phyloP scores from a whole-genome alignment of 1,140 invertebrate species.

The Dendrolimus kikuchii region DNA sequence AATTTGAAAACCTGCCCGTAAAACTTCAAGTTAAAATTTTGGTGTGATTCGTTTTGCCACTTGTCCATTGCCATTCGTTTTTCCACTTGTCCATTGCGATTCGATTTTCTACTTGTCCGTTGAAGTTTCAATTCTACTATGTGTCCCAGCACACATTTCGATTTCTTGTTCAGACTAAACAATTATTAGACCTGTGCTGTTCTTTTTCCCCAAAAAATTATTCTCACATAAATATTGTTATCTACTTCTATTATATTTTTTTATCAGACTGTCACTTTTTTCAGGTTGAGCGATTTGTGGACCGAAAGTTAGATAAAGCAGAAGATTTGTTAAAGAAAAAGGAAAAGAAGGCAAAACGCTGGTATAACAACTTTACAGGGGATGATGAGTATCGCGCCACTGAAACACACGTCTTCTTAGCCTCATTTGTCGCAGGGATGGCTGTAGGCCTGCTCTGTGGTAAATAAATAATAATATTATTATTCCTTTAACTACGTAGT shows the following conservation, averaged over 20 bases:
- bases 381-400: slow-evolving; percentile 77
- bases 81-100: too few relatives aligned
- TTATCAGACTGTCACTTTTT: slow-evolving; percentile 40
- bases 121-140: too few relatives aligned
- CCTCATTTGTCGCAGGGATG: slow-evolving; percentile 81
- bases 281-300: slow-evolving; percentile 83
- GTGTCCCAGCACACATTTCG: too few relatives aligned
- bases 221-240: neutral
- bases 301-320: slow-evolving; percentile 84
- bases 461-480: slow-evolving; percentile 29
- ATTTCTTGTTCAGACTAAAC: too few relatives aligned
- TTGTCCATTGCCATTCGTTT: too few relatives aligned
- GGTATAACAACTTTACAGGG: slow-evolving; percentile 79
- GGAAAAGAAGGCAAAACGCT: slow-evolving; percentile 77
- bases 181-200: too few relatives aligned
- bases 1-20: too few relatives aligned
- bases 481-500: neutral
- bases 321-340: slow-evolving; percentile 80
- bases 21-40: too few relatives aligned
- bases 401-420: slow-evolving; percentile 83
- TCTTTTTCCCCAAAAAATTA: too few relatives aligned
- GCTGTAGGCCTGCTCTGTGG: slow-evolving; percentile 76
- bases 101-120: too few relatives aligned
- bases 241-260: neutral
- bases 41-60: too few relatives aligned